A percentile compares a stretch with the other conserved stretches of the same genome.
Evolutionary conservation across 2,797 vertebrate genomes (phyloP).

Genomic region (Propithecus perrieri): DNA sequence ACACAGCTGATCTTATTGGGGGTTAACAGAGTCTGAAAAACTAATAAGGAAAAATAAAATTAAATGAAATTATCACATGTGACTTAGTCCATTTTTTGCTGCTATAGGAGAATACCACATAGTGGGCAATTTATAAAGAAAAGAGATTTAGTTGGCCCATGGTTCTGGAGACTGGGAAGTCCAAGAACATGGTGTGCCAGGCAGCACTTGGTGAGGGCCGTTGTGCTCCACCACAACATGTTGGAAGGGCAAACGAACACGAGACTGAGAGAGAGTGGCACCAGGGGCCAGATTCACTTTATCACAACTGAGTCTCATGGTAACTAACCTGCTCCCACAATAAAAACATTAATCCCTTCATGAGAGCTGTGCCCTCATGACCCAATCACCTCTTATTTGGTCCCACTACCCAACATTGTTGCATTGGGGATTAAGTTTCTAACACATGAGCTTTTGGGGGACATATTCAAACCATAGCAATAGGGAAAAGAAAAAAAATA

Average conservation of each 20-base stretch:
- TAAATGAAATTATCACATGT: conserved; percentile 20
- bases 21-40: background rate
- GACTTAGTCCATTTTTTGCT: background rate
- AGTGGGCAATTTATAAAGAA: background rate
- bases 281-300: background rate
- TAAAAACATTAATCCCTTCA: background rate
- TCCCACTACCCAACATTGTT: background rate
- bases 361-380: background rate
- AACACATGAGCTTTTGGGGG: background rate
- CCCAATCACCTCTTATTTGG: background rate
- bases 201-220: background rate
- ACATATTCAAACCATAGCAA: background rate
- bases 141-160: background rate
- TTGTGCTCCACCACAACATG: background rate
- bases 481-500: conserved; percentile 30
- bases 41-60: background rate
- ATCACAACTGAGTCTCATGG: too few species aligned
- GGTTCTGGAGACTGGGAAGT: background rate
- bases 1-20: background rate
- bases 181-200: background rate
- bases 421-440: background rate
- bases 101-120: background rate
- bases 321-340: background rate
- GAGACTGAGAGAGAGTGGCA: background rate
- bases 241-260: background rate